These are phyloP conservation scores for Neolamprologus kungweensis DNA, from an alignment of 2,113 vertebrate species.

Conservation along the genomic window DNA sequence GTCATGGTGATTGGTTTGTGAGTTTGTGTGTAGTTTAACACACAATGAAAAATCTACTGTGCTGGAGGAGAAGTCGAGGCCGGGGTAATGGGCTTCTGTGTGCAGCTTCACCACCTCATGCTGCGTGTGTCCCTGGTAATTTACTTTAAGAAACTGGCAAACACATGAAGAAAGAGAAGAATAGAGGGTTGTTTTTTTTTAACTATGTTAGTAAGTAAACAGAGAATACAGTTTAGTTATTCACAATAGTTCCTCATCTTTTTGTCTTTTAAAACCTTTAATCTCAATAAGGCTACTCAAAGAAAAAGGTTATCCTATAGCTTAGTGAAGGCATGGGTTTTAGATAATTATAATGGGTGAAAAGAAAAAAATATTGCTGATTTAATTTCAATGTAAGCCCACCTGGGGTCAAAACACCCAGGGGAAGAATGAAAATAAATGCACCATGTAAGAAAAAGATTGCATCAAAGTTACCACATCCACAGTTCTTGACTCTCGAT, in stretches of 20 bases:
- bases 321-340: not conserved
- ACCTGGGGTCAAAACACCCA: not conserved
- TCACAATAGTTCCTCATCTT: not conserved
- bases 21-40: conserved; percentile 72
- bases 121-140: conserved; percentile 74
- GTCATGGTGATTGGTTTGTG: conserved; percentile 65
- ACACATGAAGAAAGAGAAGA: not conserved
- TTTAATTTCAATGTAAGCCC: not conserved
- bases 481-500: conserved; percentile 48
- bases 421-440: not conserved
- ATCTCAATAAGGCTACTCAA: not conserved
- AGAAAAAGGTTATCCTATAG: not conserved
- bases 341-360: not conserved
- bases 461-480: conserved; percentile 49
- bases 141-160: conserved; percentile 62
- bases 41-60: conserved; percentile 80
- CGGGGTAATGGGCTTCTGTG: conserved; percentile 79
- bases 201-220: not conserved
- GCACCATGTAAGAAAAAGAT: not conserved
- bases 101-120: conserved; percentile 64
- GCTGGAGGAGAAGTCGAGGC: conserved; percentile 72
- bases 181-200: accelerated
- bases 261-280: not conserved
- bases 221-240: not conserved
- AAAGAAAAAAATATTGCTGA: not conserved